Conservation (phyloP, 2,888 invertebrate genomes). For the Teleogryllus oceanicus region DNA sequence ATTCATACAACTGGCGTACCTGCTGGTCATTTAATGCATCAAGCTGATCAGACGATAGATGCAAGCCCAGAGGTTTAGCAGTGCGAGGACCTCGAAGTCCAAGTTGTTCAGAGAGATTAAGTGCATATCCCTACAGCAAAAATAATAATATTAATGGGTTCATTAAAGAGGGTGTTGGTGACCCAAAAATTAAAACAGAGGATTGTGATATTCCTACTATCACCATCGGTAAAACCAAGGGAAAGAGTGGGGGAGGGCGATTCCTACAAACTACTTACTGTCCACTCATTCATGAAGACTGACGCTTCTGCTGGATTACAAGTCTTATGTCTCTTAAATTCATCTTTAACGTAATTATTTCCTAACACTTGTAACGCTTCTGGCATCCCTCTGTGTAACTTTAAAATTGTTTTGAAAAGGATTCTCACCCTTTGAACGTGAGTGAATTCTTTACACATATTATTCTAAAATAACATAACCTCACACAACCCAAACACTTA, state of each 20-base stretch:
- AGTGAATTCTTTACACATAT: slow-evolving; percentile 29
- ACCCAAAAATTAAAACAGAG: too few relatives aligned
- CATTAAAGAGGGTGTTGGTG: too few relatives aligned
- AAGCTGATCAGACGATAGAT: slow-evolving; percentile 59
- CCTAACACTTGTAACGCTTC: slow-evolving; percentile 66
- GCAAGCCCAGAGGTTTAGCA: slow-evolving; percentile 59
- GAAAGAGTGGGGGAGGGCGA: too few relatives aligned
- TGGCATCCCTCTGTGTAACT: slow-evolving; percentile 74
- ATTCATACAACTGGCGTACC: slow-evolving; percentile 76
- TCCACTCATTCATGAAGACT: slow-evolving; percentile 85
- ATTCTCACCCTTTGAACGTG: slow-evolving; percentile 65
- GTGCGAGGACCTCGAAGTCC: slow-evolving; percentile 61
- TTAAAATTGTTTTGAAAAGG: slow-evolving; percentile 74
- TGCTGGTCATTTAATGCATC: slow-evolving; percentile 77
- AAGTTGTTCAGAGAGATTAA: slow-evolving; percentile 69
- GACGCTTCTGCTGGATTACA: slow-evolving; percentile 66
- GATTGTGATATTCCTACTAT: too few relatives aligned
- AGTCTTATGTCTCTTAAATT: slow-evolving; percentile 79
- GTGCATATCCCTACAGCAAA: slow-evolving; percentile 66
- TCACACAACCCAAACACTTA: too few relatives aligned
- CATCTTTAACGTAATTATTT: slow-evolving; percentile 73
- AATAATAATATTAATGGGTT: background rate
- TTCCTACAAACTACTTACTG: slow-evolving; percentile 54
- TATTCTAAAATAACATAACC: too few relatives aligned
- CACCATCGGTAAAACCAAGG: too few relatives aligned